Base-by-base conservation (phyloP, 2,797 vertebrate species). In the Sebastes glaucus region DNA sequence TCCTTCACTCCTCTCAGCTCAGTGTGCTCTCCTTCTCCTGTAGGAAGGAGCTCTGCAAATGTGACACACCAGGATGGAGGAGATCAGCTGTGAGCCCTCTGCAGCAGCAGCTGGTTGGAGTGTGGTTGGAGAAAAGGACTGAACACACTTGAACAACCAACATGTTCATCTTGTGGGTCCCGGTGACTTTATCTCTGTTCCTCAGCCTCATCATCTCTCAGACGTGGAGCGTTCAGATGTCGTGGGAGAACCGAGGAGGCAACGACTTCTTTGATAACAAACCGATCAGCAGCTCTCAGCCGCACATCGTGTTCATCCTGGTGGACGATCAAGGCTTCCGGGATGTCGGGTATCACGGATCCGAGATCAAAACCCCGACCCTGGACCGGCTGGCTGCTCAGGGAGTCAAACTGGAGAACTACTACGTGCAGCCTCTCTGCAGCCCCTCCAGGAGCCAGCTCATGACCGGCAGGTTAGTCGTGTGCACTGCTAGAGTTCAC, bases 281-380 rank as follows among this genome's bases (percentile, higher is more conserved):
- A n/a, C 7, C 85, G 0, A 30, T 6, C 28, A 28, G 86, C 69
- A 30, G 85, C 69, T 87, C 96, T 0, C 97, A 94, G 90, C 98
- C 98, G 6, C 98, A 99, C 89, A 97, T 99, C 87, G 67, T 99
- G 59, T 99, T 99, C 88, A 97, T 99, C 78, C 94, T 99, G 84
- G 97, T 97, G 9, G 98, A 99, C n/a, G 98, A 99, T n/a, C 98
- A 99, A 78, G 98, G 98, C 6, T 99, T 98, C 93, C 86, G 97
- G 87, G 98, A 99, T 35, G 96, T 99, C 6, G 98, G 98, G 3
- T 99, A 99, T 92, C 98, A 99, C 64, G 98, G 98, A 6, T 99
- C 98, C 0, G 98, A 99, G 92, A 98, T 99, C 90, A 96, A 96
- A 75, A 99, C 98, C 0, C 98, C 98, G n/a, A 97, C 98, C 0